Conservation (phyloP, 2,797 vertebrate species). For the Hozukius guyotensis region DNA sequence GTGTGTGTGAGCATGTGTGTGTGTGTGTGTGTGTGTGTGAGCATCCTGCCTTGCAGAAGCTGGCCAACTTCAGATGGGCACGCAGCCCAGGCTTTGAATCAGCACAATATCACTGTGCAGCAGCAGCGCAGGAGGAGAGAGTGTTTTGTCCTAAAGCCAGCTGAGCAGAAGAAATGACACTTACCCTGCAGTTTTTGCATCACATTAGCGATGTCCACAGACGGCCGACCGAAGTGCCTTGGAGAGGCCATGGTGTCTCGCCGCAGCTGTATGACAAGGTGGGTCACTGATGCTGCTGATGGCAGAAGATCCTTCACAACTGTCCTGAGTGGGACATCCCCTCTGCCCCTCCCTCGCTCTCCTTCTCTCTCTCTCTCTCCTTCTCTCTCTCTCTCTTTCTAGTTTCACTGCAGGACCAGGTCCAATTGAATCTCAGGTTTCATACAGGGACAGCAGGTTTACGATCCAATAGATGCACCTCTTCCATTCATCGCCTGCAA, state of each 20-base stretch:
- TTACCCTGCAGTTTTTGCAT: conserved; percentile 98
- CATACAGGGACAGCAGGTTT: conserved; percentile 48
- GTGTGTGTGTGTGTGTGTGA: conserved; percentile 15
- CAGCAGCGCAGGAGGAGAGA: conserved; percentile 51
- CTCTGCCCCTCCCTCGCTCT: conserved; percentile 54
- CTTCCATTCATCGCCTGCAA: conserved; percentile 76
- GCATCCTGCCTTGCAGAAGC: conserved; percentile 41
- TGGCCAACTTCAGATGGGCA: conserved; percentile 67
- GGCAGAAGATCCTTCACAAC: conserved; percentile 39
- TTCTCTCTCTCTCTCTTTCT: conserved; percentile 42
- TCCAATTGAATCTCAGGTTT: conserved; percentile 67
- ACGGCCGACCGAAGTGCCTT: conserved; percentile 74
- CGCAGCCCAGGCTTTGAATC: conserved; percentile 72
- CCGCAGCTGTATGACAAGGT: conserved; percentile 47
- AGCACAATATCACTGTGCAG: conserved; percentile 70
- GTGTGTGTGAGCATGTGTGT: conserved; percentile 12
- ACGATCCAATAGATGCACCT: conserved; percentile 64
- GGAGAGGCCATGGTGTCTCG: conserved; percentile 86
- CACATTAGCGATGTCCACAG: conserved; percentile 91
- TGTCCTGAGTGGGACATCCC: conserved; percentile 68
- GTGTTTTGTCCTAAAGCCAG: conserved; percentile 1
- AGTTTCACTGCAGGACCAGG: conserved; percentile 58
- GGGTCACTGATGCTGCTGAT: conserved; percentile 35
- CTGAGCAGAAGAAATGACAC: conserved; percentile 58
- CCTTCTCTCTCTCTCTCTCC: conserved; percentile 41